Conservation (phyloP, 2,113 vertebrate species). For the Serinus canaria region DNA sequence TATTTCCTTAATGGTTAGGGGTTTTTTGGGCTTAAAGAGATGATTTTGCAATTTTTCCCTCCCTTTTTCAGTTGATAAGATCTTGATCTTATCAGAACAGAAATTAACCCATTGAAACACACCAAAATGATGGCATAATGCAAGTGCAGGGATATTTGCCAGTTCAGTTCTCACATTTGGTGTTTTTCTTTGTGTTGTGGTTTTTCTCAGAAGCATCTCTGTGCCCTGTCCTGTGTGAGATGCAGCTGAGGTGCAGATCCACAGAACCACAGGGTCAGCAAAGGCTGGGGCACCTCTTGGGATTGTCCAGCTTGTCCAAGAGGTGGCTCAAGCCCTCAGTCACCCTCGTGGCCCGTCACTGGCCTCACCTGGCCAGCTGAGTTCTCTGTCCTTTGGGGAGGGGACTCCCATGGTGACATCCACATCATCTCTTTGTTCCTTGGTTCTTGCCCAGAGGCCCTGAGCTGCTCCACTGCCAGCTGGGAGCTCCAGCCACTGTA, state of each 20-base stretch:
- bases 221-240: background rate
- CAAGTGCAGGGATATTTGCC: too few species aligned
- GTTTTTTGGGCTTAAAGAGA: accelerated
- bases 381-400: background rate
- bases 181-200: background rate
- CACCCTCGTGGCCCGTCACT: too few species aligned
- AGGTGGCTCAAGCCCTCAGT: background rate
- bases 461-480: background rate
- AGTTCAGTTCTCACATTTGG: background rate
- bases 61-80: background rate
- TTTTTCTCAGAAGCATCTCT: background rate
- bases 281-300: background rate
- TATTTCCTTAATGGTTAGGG: background rate
- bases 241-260: background rate
- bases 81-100: too few species aligned
- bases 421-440: background rate
- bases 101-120: background rate
- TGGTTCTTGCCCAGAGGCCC: background rate
- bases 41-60: accelerated
- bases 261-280: background rate
- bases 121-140: background rate
- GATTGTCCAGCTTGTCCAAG: too few species aligned
- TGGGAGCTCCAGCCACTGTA: background rate
- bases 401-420: background rate
- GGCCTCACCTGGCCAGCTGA: background rate